phyloP scores from a whole-genome alignment of 2,888 invertebrate genomes.

The Monochamus alternatus region DNA sequence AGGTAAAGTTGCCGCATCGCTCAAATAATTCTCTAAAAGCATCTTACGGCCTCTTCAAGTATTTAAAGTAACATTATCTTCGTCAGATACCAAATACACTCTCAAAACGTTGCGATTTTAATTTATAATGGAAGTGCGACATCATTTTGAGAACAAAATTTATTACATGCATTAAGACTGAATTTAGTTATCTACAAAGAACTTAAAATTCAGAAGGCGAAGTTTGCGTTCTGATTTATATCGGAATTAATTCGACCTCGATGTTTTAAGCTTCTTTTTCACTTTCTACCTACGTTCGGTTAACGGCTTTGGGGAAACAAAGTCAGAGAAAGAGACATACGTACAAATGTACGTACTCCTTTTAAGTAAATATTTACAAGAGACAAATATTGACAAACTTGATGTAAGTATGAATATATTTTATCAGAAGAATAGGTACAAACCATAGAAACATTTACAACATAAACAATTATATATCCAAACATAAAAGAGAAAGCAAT shows the following conservation, averaged over 20 bases:
- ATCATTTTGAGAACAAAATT: background rate
- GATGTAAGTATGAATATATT: no score
- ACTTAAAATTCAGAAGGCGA: constrained; percentile 8
- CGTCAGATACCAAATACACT: background rate
- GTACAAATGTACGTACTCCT: no score
- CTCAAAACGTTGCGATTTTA: background rate
- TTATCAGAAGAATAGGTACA: no score
- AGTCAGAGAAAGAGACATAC: no score
- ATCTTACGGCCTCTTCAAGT: background rate
- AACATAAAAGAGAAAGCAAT: no score
- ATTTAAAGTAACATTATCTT: constrained; percentile 5
- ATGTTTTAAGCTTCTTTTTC: constrained; percentile 10
- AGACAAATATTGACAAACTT: no score
- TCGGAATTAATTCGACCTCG: constrained; percentile 6
- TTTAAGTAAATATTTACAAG: no score
- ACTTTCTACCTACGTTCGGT: background rate
- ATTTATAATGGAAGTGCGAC: constrained; percentile 8
- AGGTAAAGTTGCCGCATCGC: constrained; percentile 7
- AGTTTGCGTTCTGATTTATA: background rate
- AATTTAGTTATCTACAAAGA: constrained; percentile 7
- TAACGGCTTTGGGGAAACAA: background rate
- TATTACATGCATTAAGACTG: constrained; percentile 1
- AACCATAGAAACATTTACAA: no score
- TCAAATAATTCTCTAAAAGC: constrained; percentile 11
- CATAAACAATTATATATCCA: no score